Percentiles rank a stretch among this genome's conserved stretches.
Conservation (phyloP, 2,888 invertebrate species). For the Oscheius sp. region DNA sequence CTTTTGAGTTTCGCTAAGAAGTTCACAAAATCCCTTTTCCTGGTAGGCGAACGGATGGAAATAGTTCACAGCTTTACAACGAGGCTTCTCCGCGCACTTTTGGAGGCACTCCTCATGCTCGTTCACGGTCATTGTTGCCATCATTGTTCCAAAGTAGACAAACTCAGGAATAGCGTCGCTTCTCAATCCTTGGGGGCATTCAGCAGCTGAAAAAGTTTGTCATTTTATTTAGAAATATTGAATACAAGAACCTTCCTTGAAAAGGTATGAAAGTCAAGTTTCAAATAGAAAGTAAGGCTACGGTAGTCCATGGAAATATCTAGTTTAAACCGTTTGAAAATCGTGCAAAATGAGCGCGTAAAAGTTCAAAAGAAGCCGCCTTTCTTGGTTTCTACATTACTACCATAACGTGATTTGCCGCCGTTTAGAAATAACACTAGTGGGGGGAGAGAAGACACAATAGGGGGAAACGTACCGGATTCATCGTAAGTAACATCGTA, state of each 20-base stretch:
- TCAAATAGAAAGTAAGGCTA: too few relatives aligned
- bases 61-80: constrained; percentile 68
- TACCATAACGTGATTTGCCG: too few relatives aligned
- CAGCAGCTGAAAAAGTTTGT: constrained; percentile 43
- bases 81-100: constrained; percentile 59
- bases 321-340: too few relatives aligned
- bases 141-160: constrained; percentile 69
- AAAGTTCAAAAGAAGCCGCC: too few relatives aligned
- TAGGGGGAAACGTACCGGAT: constrained; percentile 47
- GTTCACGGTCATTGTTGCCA: constrained; percentile 62
- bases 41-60: constrained; percentile 66
- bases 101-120: constrained; percentile 63
- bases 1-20: constrained; percentile 65
- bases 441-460: too few relatives aligned
- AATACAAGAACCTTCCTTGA: background rate
- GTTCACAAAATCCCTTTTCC: constrained; percentile 67
- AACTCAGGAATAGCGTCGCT: constrained; percentile 69
- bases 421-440: too few relatives aligned
- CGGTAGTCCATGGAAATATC: too few relatives aligned
- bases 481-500: constrained; percentile 70
- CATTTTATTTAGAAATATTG: background rate
- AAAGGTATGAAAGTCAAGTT: too few relatives aligned
- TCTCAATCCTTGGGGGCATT: constrained; percentile 65
- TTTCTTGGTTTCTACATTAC: too few relatives aligned
- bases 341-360: too few relatives aligned